phyloP scores from a whole-genome alignment of 35 echinoderm and acorn worm genomes.

The Heliocidaris erythrogramma region DNA sequence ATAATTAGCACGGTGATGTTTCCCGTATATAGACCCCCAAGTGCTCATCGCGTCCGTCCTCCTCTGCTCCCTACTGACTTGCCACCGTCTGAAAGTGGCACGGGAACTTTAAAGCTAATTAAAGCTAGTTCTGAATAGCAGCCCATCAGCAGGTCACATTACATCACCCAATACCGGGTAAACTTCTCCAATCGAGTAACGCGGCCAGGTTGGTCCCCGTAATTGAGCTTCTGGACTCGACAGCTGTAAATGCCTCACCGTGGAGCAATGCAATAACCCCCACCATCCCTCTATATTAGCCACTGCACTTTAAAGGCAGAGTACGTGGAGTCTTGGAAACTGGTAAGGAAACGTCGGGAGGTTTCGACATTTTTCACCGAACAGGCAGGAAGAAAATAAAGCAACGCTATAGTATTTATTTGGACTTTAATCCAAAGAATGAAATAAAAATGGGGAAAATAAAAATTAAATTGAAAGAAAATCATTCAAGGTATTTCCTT shows the following conservation, averaged over 20 bases:
- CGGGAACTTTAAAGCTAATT: constrained; percentile 5
- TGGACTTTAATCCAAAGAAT: too few relatives aligned
- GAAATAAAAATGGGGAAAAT: too few relatives aligned
- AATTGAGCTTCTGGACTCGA: neutral
- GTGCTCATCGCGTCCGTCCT: neutral
- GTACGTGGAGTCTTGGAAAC: neutral
- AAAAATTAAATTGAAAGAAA: too few relatives aligned
- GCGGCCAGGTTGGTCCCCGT: neutral
- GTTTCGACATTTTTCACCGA: neutral
- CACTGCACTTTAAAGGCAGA: neutral
- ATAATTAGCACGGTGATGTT: neutral
- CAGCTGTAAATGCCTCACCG: neutral
- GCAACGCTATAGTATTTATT: too few relatives aligned
- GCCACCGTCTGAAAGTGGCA: neutral
- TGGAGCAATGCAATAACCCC: neutral
- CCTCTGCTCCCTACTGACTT: neutral
- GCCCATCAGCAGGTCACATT: neutral
- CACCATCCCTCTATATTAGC: neutral
- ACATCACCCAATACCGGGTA: constrained; percentile 9
- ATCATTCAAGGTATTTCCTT: too few relatives aligned
- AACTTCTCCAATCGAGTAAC: constrained; percentile 16
- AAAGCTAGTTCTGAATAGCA: constrained; percentile 9
- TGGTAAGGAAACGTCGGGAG: neutral
- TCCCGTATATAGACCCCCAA: neutral
- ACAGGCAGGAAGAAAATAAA: too few relatives aligned